Evolutionary conservation across 2,113 vertebrate genomes (phyloP).

Genomic region (Prunella himalayana): DNA sequence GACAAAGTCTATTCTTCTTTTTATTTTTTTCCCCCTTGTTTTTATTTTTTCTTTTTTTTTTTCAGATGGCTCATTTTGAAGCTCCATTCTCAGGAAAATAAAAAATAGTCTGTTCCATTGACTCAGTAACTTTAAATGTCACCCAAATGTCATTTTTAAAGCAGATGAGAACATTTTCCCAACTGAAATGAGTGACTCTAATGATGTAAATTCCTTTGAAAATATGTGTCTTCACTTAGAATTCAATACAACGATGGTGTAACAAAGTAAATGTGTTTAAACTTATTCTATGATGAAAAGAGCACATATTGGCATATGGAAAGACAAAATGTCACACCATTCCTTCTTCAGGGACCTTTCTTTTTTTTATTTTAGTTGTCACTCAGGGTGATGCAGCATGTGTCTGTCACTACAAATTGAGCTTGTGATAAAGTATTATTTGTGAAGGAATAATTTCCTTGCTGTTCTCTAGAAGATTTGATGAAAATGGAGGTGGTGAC

Average conservation of each 20-base stretch:
- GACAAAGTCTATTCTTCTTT: neutral
- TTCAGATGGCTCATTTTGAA: neutral
- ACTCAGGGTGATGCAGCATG: neutral
- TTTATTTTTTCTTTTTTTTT: neutral
- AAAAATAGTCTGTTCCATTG: neutral
- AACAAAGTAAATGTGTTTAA: neutral
- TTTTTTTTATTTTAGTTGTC: neutral
- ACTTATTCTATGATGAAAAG: neutral
- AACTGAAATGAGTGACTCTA: neutral
- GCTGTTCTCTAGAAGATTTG: neutral
- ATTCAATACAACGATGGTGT: neutral
- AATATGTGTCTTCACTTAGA: neutral
- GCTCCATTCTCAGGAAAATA: neutral
- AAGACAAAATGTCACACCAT: neutral
- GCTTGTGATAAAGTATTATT: neutral
- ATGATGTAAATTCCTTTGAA: neutral
- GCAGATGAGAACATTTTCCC: neutral
- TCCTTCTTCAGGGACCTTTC: neutral
- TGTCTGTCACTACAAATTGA: neutral
- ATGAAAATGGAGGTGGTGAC: neutral
- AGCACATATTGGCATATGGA: neutral
- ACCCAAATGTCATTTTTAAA: neutral
- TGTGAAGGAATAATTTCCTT: neutral
- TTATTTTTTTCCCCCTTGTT: neutral
- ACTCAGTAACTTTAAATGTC: neutral